Evolutionary conservation across 53 echinoderm and acorn worm species (phyloP).

Genomic region (Zoroaster sp.): DNA sequence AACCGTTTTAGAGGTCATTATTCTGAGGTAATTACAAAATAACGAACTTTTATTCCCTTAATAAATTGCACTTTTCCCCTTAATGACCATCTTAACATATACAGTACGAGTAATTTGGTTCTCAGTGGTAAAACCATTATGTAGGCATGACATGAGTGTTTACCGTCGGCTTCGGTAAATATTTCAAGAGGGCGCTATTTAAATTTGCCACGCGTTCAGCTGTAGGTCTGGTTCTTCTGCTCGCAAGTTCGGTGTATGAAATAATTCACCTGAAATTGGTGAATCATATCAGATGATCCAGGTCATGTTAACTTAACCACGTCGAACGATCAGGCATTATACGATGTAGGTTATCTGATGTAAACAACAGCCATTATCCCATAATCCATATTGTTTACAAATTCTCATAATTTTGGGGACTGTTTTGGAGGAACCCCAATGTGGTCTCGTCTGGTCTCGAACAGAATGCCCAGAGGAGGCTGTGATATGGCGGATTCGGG

Average conservation of each 20-base stretch:
- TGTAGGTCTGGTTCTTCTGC: neutral
- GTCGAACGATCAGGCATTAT: too few relatives aligned
- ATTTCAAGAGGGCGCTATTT: slow-evolving; percentile 26
- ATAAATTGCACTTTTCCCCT: too few relatives aligned
- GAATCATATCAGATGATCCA: neutral
- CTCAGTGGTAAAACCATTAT: too few relatives aligned
- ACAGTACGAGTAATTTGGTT: too few relatives aligned
- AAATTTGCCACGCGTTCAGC: neutral
- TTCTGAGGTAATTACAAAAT: too few relatives aligned
- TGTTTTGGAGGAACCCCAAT: neutral
- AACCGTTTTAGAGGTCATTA: too few relatives aligned
- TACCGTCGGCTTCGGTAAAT: neutral
- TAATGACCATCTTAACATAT: too few relatives aligned
- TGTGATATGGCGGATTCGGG: slow-evolving; percentile 42
- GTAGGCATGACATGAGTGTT: neutral
- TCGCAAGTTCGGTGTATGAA: neutral
- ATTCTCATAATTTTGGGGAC: neutral
- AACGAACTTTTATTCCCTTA: too few relatives aligned
- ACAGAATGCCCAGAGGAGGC: slow-evolving; percentile 45
- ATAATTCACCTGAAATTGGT: neutral
- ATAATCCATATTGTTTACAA: neutral
- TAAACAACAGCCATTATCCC: neutral
- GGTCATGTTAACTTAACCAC: neutral
- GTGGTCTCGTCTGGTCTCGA: slow-evolving; percentile 14
- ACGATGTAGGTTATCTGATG: too few relatives aligned